Base-by-base conservation (phyloP, 2,113 vertebrate genomes). In the Cyanoramphus novaezelandiae region DNA sequence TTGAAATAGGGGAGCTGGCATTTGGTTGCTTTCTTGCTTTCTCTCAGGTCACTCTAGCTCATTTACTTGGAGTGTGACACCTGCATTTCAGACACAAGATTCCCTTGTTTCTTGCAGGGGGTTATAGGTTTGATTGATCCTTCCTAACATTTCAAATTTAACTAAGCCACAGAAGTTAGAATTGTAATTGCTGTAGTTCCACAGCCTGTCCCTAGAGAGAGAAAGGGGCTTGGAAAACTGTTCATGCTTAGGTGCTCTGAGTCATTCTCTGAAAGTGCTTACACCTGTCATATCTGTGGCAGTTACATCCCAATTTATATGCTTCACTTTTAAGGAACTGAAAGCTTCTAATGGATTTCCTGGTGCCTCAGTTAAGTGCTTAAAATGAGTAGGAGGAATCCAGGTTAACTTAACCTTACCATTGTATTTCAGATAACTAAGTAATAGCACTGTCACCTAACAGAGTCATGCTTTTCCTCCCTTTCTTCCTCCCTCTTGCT, bases 291-390 rank as follows among this genome's bases (percentile, higher is more conserved):
- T 59, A 67, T 77, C 59, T 77, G 53, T 88, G 91, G 77, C 59
- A 77, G 47, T 88, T 85, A 10, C n/a, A 52, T 87, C 86, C 50
- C 37, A 59, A 3, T 83, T 95, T 78, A 77, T 64, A 33, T 63
- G 19, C 63, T 86, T 94, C 11, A 11, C 33, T 93, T 90, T 43
- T 39, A 75, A 83, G 70, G 72, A 67, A 39, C 50, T 77, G 86
- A 90, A 93, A 91, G 60, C 46, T 90, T 78, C 82, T 93, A 88
- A 81, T 83, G 19, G 59, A 37, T 96, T 90, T 96, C 64, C 72
- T 83, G 41, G 55, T 96, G 37, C 25, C 44, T 93, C 68, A 67
- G 53, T 77, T 70, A 85, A 82, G 67, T 90, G 79, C 67, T 92
- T 82, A 33, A 70, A 90, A 85, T 71, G 88, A 68, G 83, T 86